Evolutionary conservation across 1,140 invertebrate genomes (phyloP), one percentile per base, ranked within the genome.

Genomic region (Dendrolimus punctatus): DNA sequence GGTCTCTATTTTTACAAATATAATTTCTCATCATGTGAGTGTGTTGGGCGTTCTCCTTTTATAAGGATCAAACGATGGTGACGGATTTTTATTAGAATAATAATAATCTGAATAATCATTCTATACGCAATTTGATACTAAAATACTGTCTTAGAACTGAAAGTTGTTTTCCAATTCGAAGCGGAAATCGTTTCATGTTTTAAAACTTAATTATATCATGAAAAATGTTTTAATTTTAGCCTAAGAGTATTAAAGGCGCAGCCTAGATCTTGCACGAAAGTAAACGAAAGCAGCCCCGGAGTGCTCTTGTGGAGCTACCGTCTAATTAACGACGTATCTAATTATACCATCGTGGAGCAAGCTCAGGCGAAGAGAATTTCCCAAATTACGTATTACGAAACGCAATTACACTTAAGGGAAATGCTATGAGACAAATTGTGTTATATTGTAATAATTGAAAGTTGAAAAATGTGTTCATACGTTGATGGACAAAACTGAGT

Each of bases 241-340:
- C 44, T 23, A 23, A 23, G 23, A 8, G 49, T 58, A 39, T 48
- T 40, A 44, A 58, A 55, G 60, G 48, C 40, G 39, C 47, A 58
- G 47, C 55, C 56, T 67, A 61, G 62, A 60, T 61, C 61, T 69
- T 58, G 61, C 57, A 53, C 50, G 46, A 65, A 64, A 64, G 66
- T 73, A 71, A 70, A 72, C 71, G 68, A 68, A 66, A 68, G 56
- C 64, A 49, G 48, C 60, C 65, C 53, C 60, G 62, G 64, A 80
- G 73, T 75, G 73, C 77, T 75, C 68, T 71, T 70, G 68, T 65
- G 67, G 58, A 62, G 70, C 68, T 73, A 70, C 66, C 68, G 64
- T 76, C 70, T 78, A 76, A 80, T 80, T 80, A 80, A 76, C 68
- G 62, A 78, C 75, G 73, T 78, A 80, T 78, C 77, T 80, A 78